Conservation (phyloP, 2,113 vertebrate genomes). For the Lynx canadensis region DNA sequence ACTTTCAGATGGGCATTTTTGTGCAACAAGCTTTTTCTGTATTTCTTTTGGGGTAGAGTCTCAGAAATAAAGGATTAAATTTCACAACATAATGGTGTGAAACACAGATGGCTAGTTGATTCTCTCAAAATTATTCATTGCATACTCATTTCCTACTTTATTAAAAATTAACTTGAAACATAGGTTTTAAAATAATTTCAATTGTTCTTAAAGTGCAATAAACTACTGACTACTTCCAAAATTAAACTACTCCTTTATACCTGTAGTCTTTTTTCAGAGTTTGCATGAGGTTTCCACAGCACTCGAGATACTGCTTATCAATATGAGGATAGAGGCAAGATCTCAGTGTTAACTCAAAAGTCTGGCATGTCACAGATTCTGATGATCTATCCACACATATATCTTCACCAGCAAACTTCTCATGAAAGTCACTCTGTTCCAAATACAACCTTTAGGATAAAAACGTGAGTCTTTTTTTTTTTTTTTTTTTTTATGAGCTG, state of each 20-base stretch:
- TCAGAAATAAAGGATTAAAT: conserved; percentile 12
- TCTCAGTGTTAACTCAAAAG: conserved; percentile 95
- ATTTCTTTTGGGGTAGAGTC: background rate
- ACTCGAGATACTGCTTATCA: conserved; percentile 94
- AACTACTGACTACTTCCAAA: background rate
- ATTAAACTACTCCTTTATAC: conserved; percentile 80
- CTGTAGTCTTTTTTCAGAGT: conserved; percentile 97
- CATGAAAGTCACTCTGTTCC: conserved; percentile 96
- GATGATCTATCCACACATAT: conserved; percentile 95
- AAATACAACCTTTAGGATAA: conserved; percentile 91
- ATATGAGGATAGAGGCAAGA: conserved; percentile 98
- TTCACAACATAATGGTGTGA: background rate
- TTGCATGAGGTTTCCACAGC: conserved; percentile 97
- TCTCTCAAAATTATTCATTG: background rate
- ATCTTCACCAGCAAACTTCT: conserved; percentile 93
- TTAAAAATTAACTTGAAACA: conserved; percentile 24
- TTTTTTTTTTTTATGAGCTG: background rate
- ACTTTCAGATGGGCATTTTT: background rate
- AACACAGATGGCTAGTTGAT: background rate
- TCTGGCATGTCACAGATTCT: conserved; percentile 97
- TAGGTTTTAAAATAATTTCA: background rate
- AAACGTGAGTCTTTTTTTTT: background rate
- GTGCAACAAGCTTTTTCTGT: background rate
- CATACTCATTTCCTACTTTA: background rate
- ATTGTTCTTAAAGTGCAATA: background rate